Evolutionary conservation across 2,113 vertebrate genomes (phyloP).

Genomic region (Rhinolophus ferrumequinum): DNA sequence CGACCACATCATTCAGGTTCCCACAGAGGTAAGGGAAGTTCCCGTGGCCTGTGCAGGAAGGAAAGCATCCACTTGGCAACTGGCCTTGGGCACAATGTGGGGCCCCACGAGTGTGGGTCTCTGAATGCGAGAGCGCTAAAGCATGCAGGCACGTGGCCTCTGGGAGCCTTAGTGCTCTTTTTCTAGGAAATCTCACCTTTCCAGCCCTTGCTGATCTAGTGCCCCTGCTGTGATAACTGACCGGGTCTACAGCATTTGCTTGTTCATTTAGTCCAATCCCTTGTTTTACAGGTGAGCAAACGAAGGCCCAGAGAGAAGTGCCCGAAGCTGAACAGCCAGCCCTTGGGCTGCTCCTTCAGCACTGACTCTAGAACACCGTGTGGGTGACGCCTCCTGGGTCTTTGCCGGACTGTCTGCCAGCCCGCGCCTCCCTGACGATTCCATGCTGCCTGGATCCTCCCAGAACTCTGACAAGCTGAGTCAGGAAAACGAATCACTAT

Average conservation of each 20-base stretch:
- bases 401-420: rapidly evolving
- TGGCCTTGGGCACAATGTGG: rapidly evolving
- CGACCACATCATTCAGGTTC: conserved; percentile 92
- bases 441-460: neutral
- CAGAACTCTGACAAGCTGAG: neutral
- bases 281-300: too few species aligned
- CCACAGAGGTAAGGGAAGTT: conserved; percentile 94
- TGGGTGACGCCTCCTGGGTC: rapidly evolving
- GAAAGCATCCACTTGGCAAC: rapidly evolving
- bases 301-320: neutral
- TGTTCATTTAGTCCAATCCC: neutral
- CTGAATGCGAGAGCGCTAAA: rapidly evolving
- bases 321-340: rapidly evolving
- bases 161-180: neutral
- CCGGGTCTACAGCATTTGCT: too few species aligned
- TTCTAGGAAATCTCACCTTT: neutral
- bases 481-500: neutral
- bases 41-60: conserved; percentile 91
- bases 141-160: neutral
- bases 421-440: neutral
- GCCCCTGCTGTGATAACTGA: neutral
- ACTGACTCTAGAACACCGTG: rapidly evolving
- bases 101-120: rapidly evolving
- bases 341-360: rapidly evolving
- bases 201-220: rapidly evolving